phyloP scores from a whole-genome alignment of 2,113 vertebrate species.

The Connochaetes taurinus region DNA sequence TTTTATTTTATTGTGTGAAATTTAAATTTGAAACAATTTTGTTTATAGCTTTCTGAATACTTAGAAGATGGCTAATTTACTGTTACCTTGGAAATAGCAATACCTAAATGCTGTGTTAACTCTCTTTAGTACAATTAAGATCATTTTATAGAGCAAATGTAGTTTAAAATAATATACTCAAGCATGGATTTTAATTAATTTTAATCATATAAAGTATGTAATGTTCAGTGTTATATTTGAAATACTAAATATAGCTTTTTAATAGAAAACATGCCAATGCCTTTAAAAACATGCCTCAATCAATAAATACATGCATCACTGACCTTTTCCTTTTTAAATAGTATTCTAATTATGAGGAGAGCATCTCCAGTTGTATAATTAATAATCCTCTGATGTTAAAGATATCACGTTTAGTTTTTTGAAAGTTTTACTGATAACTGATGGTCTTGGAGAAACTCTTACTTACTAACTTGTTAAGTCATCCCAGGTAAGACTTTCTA shows the following conservation, averaged over 20 bases:
- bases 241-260: not conserved
- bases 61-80: conserved; percentile 23
- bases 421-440: conserved; percentile 22
- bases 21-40: conserved; percentile 47
- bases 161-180: conserved; percentile 37
- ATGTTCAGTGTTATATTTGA: conserved; percentile 7
- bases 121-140: conserved; percentile 42
- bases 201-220: not conserved
- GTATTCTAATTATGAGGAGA: not conserved
- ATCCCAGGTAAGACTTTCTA: not conserved
- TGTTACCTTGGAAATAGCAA: conserved; percentile 61
- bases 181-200: conserved; percentile 30
- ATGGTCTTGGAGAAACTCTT: conserved; percentile 39
- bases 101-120: conserved; percentile 28
- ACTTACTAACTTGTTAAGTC: conserved; percentile 13
- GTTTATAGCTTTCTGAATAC: not conserved
- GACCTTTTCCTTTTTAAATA: not conserved
- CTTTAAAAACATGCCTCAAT: not conserved
- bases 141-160: conserved; percentile 38
- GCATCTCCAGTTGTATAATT: not conserved
- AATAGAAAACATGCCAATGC: not conserved
- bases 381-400: conserved; percentile 21
- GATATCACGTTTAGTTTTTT: not conserved
- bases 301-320: not conserved
- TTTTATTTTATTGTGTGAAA: conserved; percentile 11